These are phyloP conservation scores for Pseudolaguvia tuberculata DNA, from an alignment of 2,113 vertebrate species.

Conservation along the genomic window DNA sequence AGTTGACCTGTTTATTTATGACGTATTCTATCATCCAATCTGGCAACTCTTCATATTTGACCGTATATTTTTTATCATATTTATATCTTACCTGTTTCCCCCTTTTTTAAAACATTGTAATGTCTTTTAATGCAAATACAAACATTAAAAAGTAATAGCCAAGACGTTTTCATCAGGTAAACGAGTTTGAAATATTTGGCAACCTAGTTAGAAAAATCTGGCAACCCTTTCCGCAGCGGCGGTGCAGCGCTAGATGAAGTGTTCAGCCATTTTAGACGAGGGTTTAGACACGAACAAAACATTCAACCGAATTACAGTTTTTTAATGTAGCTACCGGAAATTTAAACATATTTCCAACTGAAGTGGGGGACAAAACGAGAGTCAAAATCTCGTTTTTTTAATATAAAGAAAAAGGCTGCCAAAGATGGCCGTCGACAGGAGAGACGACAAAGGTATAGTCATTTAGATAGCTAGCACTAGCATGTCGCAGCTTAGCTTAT, in stretches of 20 bases:
- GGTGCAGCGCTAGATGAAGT: constrained; percentile 6
- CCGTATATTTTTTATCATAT: neutral
- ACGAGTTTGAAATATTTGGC: neutral
- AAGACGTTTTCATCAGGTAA: neutral
- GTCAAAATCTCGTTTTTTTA: constrained; percentile 25
- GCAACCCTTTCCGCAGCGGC: constrained; percentile 28
- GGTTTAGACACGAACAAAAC: constrained; percentile 6
- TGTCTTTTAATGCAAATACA: neutral
- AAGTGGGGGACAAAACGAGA: constrained; percentile 34
- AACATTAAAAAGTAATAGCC: no score
- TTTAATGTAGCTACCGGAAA: neutral
- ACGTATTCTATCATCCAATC: neutral
- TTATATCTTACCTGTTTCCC: no score
- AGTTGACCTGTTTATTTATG: no score
- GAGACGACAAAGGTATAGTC: constrained; percentile 78
- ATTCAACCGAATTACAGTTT: neutral
- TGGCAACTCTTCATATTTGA: neutral
- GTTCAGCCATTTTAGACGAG: constrained; percentile 35
- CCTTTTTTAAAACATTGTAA: neutral
- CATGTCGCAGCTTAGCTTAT: neutral
- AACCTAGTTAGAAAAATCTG: neutral
- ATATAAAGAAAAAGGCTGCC: constrained; percentile 13
- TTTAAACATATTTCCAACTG: neutral
- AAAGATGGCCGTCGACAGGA: constrained; percentile 78
- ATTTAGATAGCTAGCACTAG: constrained; percentile 20